These are phyloP conservation scores for Ursus arctos DNA, from an alignment of 2,113 vertebrate species.

Conservation along the genomic window DNA sequence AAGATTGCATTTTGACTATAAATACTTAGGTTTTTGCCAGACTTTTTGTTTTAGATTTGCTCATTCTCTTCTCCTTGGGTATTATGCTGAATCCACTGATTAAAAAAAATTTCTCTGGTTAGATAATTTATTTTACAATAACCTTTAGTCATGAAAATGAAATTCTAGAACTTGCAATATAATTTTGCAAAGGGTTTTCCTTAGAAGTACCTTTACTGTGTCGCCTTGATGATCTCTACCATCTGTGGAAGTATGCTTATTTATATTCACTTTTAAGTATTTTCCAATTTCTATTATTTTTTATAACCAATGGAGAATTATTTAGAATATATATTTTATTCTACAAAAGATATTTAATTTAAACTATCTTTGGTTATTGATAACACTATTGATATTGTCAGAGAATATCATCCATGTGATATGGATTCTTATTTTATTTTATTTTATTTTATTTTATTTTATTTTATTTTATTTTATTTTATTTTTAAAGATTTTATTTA, in stretches of 20 bases:
- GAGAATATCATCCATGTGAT: background rate
- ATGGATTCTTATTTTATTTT: background rate
- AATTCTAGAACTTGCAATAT: background rate
- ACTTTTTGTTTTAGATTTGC: slow-evolving; percentile 14
- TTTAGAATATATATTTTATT: background rate
- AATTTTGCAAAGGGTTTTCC: background rate
- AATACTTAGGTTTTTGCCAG: background rate
- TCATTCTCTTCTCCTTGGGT: background rate
- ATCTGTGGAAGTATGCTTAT: background rate
- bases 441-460: too few species aligned
- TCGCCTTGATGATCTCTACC: background rate
- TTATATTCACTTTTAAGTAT: background rate
- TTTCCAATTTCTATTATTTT: background rate
- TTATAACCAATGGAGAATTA: background rate
- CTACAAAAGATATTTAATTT: background rate
- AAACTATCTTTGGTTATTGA: background rate
- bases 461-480: too few species aligned
- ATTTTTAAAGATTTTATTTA: too few species aligned
- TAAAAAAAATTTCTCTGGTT: background rate
- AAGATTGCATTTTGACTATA: background rate
- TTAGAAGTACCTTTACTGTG: background rate
- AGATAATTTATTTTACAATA: background rate
- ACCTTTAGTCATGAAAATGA: background rate
- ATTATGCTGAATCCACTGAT: background rate
- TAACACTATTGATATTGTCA: background rate